These are phyloP conservation scores for Parus major DNA, from an alignment of 2,113 vertebrate species.

Conservation along the genomic window DNA sequence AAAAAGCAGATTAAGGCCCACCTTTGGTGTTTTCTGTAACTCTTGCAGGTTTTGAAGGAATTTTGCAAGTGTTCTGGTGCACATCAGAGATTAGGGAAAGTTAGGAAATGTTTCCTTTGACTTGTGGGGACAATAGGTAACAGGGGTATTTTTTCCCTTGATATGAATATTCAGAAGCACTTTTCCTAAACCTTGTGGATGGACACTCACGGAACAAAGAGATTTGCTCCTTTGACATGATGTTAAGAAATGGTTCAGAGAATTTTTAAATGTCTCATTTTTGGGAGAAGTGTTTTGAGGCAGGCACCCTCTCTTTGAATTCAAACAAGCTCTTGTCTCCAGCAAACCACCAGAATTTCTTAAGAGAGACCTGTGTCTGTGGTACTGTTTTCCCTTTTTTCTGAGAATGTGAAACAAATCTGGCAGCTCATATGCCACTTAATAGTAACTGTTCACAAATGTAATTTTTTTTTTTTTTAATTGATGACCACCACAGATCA, in stretches of 20 bases:
- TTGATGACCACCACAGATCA: conserved; percentile 49
- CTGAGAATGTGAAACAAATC: conserved; percentile 12
- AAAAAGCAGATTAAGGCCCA: background rate
- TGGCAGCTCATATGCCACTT: conserved; percentile 10
- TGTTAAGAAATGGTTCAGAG: background rate
- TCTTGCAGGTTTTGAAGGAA: background rate
- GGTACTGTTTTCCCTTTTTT: background rate
- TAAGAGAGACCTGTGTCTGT: background rate
- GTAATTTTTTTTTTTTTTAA: background rate
- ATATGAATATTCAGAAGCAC: background rate
- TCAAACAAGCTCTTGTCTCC: background rate
- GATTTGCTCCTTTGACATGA: background rate
- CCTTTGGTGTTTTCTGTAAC: background rate
- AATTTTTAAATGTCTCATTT: background rate
- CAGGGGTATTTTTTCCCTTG: background rate
- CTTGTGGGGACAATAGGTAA: background rate
- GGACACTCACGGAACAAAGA: background rate
- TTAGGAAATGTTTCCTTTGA: background rate
- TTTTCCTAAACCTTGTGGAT: background rate
- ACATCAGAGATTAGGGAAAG: background rate
- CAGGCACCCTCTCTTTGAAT: background rate
- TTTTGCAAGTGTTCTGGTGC: background rate
- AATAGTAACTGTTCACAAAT: conserved; percentile 43
- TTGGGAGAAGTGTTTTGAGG: background rate
- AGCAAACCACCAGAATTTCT: background rate